Base-by-base conservation (phyloP, 23 tunicate genomes). In the Phallusia fumigata region DNA sequence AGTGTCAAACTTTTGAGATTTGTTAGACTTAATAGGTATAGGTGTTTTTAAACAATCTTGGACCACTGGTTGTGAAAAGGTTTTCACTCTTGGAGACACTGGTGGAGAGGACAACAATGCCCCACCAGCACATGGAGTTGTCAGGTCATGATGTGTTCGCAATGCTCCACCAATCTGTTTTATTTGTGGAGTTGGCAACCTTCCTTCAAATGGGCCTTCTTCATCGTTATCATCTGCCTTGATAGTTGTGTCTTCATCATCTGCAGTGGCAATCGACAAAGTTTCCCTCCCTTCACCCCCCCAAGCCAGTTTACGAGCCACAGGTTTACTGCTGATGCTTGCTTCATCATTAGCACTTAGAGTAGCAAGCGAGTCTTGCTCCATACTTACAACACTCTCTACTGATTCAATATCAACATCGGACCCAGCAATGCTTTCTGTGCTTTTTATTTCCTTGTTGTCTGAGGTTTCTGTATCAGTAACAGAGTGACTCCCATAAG, bases 61-160 rank as follows among this genome's bases (percentile, higher is more conserved):
- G 18, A 58, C 3, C 69, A 22, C 28, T 21, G 80, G 32, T 18
- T 40, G 47, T 36, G 53, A 10, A 40, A 24, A 33, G 53, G 51
- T 77, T 36, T 28, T 77, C 6, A 12, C 21, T 6, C 53, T 36
- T 36, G 53, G 53, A 36, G 53, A 32, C 8, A 21, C 32, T 32
- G 83, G 83, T 30, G 94, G 94, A 0, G 94, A 89, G 0, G 83
- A 84, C 34, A 89, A 36, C 47, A 89, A 34, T 1, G 94, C 94
- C 11, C 94, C 94, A 34, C 95, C 95, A 0, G 19, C 44, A 52
- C 86, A 34, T 0, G 98, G 98, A 0, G 98, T 94, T 44, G 98
- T 94, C 15, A 94, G 45, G 53, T 94, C 98, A 82, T 89, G 94
- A 78, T 94, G 98, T 0, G 90, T 89, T 11, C 98, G 84, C 47